Evolutionary conservation across 2,888 invertebrate genomes (phyloP).

Genomic region (Tenthredo livida): DNA sequence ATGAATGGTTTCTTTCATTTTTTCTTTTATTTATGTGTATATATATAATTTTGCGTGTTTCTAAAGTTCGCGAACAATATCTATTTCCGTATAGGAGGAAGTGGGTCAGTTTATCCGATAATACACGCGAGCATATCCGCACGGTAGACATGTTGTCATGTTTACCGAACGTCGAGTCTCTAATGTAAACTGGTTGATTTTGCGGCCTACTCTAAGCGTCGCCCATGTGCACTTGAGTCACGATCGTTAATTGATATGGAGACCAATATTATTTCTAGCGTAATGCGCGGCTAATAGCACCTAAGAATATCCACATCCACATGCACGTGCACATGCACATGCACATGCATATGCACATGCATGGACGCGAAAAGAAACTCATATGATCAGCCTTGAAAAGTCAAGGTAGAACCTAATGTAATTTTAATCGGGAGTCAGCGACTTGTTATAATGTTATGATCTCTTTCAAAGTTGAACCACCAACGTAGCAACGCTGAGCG

Average conservation of each 20-base stretch:
- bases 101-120: constrained; percentile 4
- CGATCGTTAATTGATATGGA: constrained; percentile 52
- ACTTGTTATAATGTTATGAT: background rate
- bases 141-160: constrained; percentile 49
- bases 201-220: constrained; percentile 2
- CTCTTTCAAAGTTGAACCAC: background rate
- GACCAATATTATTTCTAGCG: constrained; percentile 51
- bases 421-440: constrained; percentile 22
- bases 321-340: background rate
- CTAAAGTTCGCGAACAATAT: background rate
- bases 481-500: background rate
- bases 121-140: background rate
- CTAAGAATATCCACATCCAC: constrained; percentile 33
- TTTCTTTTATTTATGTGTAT: background rate
- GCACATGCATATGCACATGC: too few relatives aligned
- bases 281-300: constrained; percentile 47
- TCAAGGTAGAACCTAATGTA: constrained; percentile 17
- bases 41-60: background rate
- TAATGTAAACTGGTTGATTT: constrained; percentile 49
- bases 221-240: constrained; percentile 27
- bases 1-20: background rate
- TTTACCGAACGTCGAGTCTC: constrained; percentile 58
- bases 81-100: background rate
- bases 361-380: background rate
- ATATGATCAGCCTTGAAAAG: background rate